These are phyloP conservation scores for Takifugu flavidus DNA, from an alignment of 2,113 vertebrate species.

Conservation along the genomic window DNA sequence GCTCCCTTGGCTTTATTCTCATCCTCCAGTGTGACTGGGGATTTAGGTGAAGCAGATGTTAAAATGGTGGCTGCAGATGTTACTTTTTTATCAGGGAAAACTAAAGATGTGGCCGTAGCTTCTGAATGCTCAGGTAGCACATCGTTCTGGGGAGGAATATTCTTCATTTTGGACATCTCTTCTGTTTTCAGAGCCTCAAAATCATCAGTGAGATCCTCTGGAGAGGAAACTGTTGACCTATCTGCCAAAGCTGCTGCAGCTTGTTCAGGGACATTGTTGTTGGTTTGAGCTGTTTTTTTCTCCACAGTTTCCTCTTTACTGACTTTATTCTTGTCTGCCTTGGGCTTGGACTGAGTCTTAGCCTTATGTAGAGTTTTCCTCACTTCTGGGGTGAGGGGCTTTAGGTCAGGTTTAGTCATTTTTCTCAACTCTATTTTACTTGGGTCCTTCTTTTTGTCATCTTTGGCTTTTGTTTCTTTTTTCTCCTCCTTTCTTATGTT, in stretches of 20 bases:
- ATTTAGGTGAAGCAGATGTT: constrained; percentile 53
- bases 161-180: constrained; percentile 65
- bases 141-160: constrained; percentile 33
- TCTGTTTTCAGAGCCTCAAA: constrained; percentile 89
- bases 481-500: constrained; percentile 86
- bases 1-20: constrained; percentile 37
- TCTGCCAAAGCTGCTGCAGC: constrained; percentile 72
- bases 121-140: constrained; percentile 29
- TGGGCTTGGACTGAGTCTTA: constrained; percentile 84
- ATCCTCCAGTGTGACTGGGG: constrained; percentile 43
- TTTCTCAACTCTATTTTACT: constrained; percentile 87
- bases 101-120: constrained; percentile 52
- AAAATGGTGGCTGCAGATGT: constrained; percentile 57
- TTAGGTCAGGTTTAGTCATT: constrained; percentile 87
- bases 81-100: constrained; percentile 63
- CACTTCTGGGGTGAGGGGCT: constrained; percentile 93
- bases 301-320: constrained; percentile 76
- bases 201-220: constrained; percentile 95
- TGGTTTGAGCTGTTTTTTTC: constrained; percentile 68
- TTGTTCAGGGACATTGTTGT: constrained; percentile 53
- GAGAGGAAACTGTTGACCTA: constrained; percentile 84
- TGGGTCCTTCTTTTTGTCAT: constrained; percentile 88
- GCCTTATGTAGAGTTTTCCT: constrained; percentile 93
- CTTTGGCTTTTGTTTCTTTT: constrained; percentile 84
- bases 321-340: constrained; percentile 81